A percentile compares a stretch with the other conserved stretches of the same genome.
These are phyloP conservation scores for Galeruca laticollis DNA, from an alignment of 2,888 invertebrate genomes.

Conservation along the genomic window DNA sequence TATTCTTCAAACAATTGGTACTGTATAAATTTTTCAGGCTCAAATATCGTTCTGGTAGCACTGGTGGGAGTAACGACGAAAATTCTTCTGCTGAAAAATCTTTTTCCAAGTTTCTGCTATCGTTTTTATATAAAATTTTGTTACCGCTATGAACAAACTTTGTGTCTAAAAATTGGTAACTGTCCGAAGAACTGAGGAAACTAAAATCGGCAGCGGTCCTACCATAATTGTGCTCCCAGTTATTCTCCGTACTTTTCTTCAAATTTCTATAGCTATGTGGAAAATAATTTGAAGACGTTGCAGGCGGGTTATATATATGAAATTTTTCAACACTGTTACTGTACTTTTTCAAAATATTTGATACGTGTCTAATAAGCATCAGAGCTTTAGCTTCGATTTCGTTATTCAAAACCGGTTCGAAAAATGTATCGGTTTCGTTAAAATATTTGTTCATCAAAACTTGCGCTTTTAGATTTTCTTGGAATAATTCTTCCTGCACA, in stretches of 20 bases:
- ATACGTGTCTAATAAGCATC: slow-evolving; percentile 21
- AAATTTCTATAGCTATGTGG: background rate
- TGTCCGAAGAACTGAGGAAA: slow-evolving; percentile 21
- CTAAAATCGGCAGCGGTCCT: background rate
- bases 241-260: background rate
- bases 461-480: slow-evolving; percentile 37
- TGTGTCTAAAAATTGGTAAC: slow-evolving; percentile 32
- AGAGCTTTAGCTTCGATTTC: slow-evolving; percentile 24
- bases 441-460: slow-evolving; percentile 40
- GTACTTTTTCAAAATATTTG: slow-evolving; percentile 18
- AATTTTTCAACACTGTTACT: background rate
- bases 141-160: slow-evolving; percentile 28
- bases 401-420: slow-evolving; percentile 14
- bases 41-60: slow-evolving; percentile 31
- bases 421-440: background rate
- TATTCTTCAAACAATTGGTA: slow-evolving; percentile 27
- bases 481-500: slow-evolving; percentile 35
- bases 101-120: slow-evolving; percentile 36
- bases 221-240: background rate
- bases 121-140: slow-evolving; percentile 40
- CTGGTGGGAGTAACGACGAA: background rate
- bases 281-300: background rate
- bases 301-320: background rate
- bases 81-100: slow-evolving; percentile 38
- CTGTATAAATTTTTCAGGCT: slow-evolving; percentile 36